phyloP scores from a whole-genome alignment of 2,113 vertebrate species.

The Sardina pilchardus region DNA sequence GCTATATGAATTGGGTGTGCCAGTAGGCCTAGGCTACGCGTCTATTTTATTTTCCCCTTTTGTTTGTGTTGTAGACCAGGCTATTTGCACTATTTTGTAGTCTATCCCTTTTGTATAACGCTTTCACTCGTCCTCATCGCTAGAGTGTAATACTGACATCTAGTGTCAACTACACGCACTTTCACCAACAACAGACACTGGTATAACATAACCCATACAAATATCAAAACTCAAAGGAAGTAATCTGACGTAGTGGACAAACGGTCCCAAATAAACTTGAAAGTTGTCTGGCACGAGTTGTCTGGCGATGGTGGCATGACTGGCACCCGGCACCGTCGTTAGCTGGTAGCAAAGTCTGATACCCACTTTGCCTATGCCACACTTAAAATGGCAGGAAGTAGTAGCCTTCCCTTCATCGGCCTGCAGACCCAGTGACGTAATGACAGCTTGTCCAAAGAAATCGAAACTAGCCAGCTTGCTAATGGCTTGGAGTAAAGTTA shows the following conservation, averaged over 20 bases:
- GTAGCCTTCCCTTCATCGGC: background rate
- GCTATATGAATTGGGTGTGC: too few relatives aligned
- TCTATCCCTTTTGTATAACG: background rate
- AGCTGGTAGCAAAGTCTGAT: background rate
- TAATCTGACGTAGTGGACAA: too few relatives aligned
- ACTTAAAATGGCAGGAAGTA: slow-evolving; percentile 28
- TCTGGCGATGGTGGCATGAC: background rate
- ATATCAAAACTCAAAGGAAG: too few relatives aligned
- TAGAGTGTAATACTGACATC: slow-evolving; percentile 9
- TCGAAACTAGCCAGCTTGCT: slow-evolving; percentile 24
- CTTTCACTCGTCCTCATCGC: background rate
- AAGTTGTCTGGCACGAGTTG: background rate
- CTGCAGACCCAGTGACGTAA: slow-evolving; percentile 13
- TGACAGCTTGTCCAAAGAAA: background rate
- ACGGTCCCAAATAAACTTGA: too few relatives aligned
- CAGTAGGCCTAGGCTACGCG: too few relatives aligned
- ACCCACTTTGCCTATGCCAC: slow-evolving; percentile 24
- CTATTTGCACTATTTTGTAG: background rate
- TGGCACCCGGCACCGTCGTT: background rate
- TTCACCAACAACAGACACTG: background rate
- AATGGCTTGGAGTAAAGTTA: background rate
- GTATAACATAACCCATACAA: too few relatives aligned
- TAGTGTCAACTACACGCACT: background rate
- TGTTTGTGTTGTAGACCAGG: background rate
- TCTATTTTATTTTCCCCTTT: too few relatives aligned